Percentiles rank a stretch among this genome's conserved stretches.
phyloP scores from a whole-genome alignment of 1,140 invertebrate species.

The Platorchestia sp. region DNA sequence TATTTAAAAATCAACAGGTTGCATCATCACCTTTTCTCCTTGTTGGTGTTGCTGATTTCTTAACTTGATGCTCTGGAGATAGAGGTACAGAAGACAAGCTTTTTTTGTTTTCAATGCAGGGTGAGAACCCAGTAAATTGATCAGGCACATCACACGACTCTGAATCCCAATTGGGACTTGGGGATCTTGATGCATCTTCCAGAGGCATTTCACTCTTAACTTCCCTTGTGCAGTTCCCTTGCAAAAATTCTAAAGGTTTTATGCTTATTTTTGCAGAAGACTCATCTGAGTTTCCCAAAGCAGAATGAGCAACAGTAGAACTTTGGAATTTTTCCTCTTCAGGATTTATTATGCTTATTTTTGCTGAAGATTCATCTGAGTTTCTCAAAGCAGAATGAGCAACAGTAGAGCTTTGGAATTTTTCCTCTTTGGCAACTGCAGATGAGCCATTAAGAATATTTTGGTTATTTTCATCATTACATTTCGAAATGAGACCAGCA shows the following conservation, averaged over 20 bases:
- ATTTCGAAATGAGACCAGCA: neutral
- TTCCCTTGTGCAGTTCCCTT: neutral
- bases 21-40: neutral
- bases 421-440: neutral
- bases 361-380: neutral
- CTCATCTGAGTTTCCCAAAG: neutral
- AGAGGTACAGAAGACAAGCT: neutral
- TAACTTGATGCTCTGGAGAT: neutral
- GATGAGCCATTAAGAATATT: neutral
- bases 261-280: constrained; percentile 12
- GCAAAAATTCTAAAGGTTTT: constrained; percentile 12
- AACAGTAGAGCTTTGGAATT: neutral
- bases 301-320: neutral
- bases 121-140: neutral
- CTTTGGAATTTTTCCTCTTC: neutral
- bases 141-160: neutral
- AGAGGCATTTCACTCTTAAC: neutral
- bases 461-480: constrained; percentile 19
- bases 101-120: neutral
- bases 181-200: neutral
- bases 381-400: neutral
- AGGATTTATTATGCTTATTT: too few species aligned
- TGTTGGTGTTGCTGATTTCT: neutral
- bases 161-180: neutral
- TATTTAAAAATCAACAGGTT: neutral